phyloP scores from a whole-genome alignment of 1,140 invertebrate species.

The Euwallacea similis region DNA sequence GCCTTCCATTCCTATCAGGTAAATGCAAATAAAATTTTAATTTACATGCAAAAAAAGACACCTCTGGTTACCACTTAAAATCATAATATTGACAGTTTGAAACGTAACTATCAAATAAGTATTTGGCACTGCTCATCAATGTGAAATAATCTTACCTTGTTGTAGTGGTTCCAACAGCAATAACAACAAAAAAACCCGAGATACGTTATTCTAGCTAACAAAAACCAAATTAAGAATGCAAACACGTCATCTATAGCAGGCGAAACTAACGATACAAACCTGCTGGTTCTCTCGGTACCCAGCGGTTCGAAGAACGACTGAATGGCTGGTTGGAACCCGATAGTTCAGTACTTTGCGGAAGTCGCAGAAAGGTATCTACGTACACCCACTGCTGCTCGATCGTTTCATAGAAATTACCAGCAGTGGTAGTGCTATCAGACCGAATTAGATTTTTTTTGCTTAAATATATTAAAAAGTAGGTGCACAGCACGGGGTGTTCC shows the following conservation, averaged over 20 bases:
- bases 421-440: not conserved
- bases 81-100: too few relatives aligned
- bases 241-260: slow-evolving; percentile 29
- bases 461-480: too few relatives aligned
- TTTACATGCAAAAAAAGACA: too few relatives aligned
- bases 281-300: slow-evolving; percentile 3
- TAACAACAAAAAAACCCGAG: not conserved
- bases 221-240: slow-evolving; percentile 18
- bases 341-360: slow-evolving; percentile 18
- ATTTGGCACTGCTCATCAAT: too few relatives aligned
- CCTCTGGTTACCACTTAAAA: too few relatives aligned
- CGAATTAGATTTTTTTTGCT: too few relatives aligned
- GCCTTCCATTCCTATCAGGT: too few relatives aligned
- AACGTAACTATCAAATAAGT: too few relatives aligned
- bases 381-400: slow-evolving; percentile 7
- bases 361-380: slow-evolving; percentile 5
- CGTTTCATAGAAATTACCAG: not conserved
- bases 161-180: not conserved
- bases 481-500: too few relatives aligned
- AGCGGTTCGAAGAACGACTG: slow-evolving; percentile 23
- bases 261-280: slow-evolving; percentile 16
- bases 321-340: slow-evolving; percentile 11
- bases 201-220: slow-evolving; percentile 3
- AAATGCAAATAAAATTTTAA: too few relatives aligned
- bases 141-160: not conserved